Base-by-base conservation (phyloP, 2,113 vertebrate genomes). In the Podarcis raffonei region DNA sequence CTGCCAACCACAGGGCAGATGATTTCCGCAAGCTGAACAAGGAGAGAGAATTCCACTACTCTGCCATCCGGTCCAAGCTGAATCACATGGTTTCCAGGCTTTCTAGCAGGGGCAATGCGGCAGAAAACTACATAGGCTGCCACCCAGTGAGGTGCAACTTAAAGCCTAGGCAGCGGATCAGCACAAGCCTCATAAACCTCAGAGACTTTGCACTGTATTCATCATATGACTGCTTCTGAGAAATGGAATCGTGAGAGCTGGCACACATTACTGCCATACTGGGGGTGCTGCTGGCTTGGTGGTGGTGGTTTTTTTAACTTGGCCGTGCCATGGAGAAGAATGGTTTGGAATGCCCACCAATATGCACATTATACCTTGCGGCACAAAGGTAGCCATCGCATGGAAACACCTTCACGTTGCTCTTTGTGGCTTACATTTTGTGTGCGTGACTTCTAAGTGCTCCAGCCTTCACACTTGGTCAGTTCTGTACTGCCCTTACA, bases 61-160 rank as follows among this genome's bases (percentile, higher is more conserved):
- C 98, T 0, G 94, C 95, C 27, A 98, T 99, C 92, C 96, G 98
- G 83, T 97, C 97, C 0, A 98, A 98, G 93, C 97, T 99, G 85
- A 98, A 98, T 94, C 97, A 98, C 94, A 98, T 99, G 97, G 97
- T 98, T 93, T 94, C 93, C 37, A 23, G 98, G 76, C 94, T 99
- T 3, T 98, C 98, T 0, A 95, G 97, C 80, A 97, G 97, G 92
- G 92, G 95, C 5, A 95, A 96, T 78, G 93, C 97, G 3, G 95
- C 95, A 5, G 97, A 97, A 18, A 97, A 93, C 39, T 97, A 97
- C 90, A 0, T 96, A 62, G 79, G 87, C 81, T 95, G 95, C 35
- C 94, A 94, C 77, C 86, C 94, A 0, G 91, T 94, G 0, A 84
- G 89, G 6, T 92, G 89, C 30, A 89, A 87, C 27, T 93, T 96